Evolutionary conservation across 2,113 vertebrate genomes (phyloP), one percentile per base, ranked within the genome.

Genomic region (Morone chrysops): DNA sequence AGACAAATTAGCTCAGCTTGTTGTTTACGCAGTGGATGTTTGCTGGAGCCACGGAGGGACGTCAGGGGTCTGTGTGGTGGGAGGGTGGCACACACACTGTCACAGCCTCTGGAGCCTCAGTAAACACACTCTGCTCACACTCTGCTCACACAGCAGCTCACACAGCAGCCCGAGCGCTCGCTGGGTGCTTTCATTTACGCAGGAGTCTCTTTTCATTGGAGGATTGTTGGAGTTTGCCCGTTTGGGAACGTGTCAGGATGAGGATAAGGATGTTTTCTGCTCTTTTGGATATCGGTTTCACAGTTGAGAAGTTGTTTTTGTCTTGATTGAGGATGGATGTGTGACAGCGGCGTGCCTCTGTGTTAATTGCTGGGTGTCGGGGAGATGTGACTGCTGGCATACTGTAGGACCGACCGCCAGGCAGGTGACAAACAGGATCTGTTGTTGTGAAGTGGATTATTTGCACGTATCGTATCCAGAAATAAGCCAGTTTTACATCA

Each of bases 1-100:
- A 94, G 91, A 80, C 81, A 90, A 90, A 92, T 94, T 91, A 94
- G 89, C 89, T 88, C 90, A 83, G 87, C 83, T 81, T 87, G 84
- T 91, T 92, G 89, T 94, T 93, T 92, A 93, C 86, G 80, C 84
- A 89, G 59, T 90, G 81, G 87, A 92, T 92, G 83, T 90, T 81
- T 89, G 88, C 73, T 70, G 74, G 78, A 90, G 85, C 84, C 85
- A 83, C 87, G 80, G 87, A 85, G 90, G 81, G 92, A 82, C 80
- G 75, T 76, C 78, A 78, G 70, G 83, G 69, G 77, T 61, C 57
- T 86, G 71, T 75, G 69, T 62, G 68, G 75, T 51, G 81, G 82
- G 68, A n/a, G 36, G 70, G 66, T 16, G 75, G 59, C 25, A 38
- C 59, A 25, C 59, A 25, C 60, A 53, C 75, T 86, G 88, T 88